A percentile compares a stretch with the other conserved stretches of the same genome.
Conservation (phyloP, 1,140 invertebrate species). For the Papilio glaucus region DNA sequence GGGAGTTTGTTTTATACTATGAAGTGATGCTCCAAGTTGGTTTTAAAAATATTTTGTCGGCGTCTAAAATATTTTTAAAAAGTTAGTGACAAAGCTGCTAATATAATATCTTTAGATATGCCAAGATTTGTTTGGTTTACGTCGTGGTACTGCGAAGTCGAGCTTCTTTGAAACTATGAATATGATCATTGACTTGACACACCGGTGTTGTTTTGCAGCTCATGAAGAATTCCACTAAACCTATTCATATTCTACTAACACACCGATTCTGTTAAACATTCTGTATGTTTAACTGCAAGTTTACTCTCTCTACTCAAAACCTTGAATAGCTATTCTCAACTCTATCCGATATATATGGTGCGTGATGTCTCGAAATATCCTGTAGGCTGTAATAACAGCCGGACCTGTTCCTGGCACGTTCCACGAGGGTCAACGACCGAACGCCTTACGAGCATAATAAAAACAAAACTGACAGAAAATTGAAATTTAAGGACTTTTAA, state of each 20-base stretch:
- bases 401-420: neutral
- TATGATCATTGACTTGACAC: neutral
- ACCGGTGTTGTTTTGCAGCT: neutral
- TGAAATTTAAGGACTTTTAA: conserved; percentile 1
- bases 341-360: neutral
- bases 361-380: neutral
- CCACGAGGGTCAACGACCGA: neutral
- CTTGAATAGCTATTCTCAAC: neutral
- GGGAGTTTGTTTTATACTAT: no score
- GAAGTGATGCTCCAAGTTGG: no score
- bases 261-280: neutral
- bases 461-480: neutral
- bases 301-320: neutral
- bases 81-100: neutral
- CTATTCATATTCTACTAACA: neutral
- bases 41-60: no score
- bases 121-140: neutral
- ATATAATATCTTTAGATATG: neutral
- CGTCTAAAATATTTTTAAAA: no score
- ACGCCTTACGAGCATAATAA: neutral
- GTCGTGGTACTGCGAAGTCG: neutral
- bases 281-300: neutral
- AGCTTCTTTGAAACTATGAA: conserved; percentile 6
- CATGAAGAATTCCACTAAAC: no score
- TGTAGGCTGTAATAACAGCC: neutral